Evolutionary conservation across 1,140 invertebrate species (phyloP).

Genomic region (Hetaerina americana): DNA sequence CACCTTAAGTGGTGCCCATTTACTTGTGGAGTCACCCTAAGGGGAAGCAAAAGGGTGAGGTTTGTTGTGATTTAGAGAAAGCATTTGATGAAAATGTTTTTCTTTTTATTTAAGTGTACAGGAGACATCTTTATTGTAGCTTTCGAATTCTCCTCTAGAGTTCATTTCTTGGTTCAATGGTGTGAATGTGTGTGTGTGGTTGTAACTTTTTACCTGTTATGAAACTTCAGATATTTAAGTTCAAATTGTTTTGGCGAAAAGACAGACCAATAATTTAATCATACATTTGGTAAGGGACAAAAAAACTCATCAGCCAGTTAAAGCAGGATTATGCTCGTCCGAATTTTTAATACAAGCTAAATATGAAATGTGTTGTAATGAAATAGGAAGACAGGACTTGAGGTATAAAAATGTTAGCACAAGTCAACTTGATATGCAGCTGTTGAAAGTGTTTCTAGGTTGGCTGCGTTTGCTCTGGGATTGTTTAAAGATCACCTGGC

Average conservation of each 20-base stretch:
- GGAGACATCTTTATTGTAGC: background rate
- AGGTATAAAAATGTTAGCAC: background rate
- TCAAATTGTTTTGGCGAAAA: background rate
- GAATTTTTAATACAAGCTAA: background rate
- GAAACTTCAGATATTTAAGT: background rate
- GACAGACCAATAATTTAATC: background rate
- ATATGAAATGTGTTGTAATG: background rate
- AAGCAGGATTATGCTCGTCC: background rate
- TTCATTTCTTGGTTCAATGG: background rate
- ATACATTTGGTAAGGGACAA: background rate
- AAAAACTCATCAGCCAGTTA: background rate
- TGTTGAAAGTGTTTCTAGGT: background rate
- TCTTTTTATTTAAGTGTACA: background rate
- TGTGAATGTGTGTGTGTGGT: background rate
- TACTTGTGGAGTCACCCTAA: background rate
- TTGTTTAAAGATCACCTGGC: background rate
- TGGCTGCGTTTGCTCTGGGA: background rate
- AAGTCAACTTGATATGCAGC: background rate
- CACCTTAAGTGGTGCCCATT: too few species aligned
- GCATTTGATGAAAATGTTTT: background rate
- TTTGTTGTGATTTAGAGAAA: background rate
- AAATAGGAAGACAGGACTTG: background rate
- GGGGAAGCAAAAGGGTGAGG: background rate
- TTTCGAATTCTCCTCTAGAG: background rate
- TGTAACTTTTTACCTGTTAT: background rate